Evolutionary conservation across 2,113 vertebrate species (phyloP).

Genomic region (Melozone crissalis): DNA sequence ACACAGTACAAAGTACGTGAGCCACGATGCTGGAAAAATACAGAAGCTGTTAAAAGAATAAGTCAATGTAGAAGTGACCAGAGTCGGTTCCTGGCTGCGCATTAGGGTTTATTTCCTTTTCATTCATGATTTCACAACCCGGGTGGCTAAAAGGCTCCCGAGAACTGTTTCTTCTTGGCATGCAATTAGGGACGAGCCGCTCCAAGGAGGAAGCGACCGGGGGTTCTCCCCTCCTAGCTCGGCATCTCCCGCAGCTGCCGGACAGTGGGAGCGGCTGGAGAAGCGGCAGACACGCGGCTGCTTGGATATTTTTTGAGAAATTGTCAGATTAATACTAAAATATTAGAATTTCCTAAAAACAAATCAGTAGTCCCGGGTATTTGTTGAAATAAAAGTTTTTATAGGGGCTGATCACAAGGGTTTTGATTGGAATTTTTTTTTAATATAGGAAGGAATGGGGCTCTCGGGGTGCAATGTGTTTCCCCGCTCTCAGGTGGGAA

Average conservation of each 20-base stretch:
- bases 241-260: background rate
- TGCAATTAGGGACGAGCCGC: background rate
- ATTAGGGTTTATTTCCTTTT: slow-evolving; percentile 32
- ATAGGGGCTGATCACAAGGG: background rate
- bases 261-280: background rate
- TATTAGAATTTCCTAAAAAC: background rate
- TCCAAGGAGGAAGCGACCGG: background rate
- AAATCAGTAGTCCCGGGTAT: background rate
- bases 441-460: background rate
- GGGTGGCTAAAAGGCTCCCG: background rate
- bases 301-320: background rate
- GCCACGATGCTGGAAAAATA: background rate
- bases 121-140: slow-evolving; percentile 28
- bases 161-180: background rate
- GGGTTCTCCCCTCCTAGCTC: background rate
- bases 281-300: background rate
- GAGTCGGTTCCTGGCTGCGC: slow-evolving; percentile 19
- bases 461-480: background rate
- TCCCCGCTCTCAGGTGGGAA: background rate
- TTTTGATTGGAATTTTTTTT: background rate
- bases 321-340: background rate
- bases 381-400: background rate
- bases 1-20: slow-evolving; percentile 10
- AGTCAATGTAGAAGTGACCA: slow-evolving; percentile 6
- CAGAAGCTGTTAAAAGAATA: slow-evolving; percentile 44